Evolutionary conservation across 1,140 invertebrate genomes (phyloP).

Genomic region (Microvelia longipes): DNA sequence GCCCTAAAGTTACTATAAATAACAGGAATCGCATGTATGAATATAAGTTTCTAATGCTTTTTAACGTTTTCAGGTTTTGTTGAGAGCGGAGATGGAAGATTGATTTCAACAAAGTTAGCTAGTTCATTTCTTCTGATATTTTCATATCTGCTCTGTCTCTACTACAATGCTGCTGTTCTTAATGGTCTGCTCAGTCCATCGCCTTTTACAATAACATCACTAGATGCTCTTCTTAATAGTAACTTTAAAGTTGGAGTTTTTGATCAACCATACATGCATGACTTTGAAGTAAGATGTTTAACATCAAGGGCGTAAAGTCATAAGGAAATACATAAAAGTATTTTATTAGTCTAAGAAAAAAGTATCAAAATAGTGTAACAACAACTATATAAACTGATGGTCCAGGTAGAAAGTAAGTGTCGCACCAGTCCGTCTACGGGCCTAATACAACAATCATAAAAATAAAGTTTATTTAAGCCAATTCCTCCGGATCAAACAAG

Average conservation of each 20-base stretch:
- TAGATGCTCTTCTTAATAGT: background rate
- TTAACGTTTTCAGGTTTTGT: background rate
- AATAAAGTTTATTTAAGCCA: no score
- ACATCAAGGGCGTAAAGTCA: no score
- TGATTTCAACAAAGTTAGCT: background rate
- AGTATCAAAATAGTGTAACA: no score
- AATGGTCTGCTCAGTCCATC: background rate
- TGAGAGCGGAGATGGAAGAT: background rate
- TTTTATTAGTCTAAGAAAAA: no score
- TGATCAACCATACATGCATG: background rate
- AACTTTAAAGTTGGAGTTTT: background rate
- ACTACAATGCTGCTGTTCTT: background rate
- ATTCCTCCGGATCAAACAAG: no score
- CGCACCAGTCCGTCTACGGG: no score
- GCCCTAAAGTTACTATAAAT: background rate
- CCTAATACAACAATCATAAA: no score
- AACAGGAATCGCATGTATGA: background rate
- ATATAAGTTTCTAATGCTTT: background rate
- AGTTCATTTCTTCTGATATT: background rate
- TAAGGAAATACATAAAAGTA: no score
- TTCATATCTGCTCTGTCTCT: background rate
- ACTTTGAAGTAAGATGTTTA: background rate
- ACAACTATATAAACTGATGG: no score
- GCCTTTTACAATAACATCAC: background rate
- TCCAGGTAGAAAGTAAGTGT: no score